Evolutionary conservation across 2,113 vertebrate species (phyloP).

Genomic region (Motacilla tschutschensis): DNA sequence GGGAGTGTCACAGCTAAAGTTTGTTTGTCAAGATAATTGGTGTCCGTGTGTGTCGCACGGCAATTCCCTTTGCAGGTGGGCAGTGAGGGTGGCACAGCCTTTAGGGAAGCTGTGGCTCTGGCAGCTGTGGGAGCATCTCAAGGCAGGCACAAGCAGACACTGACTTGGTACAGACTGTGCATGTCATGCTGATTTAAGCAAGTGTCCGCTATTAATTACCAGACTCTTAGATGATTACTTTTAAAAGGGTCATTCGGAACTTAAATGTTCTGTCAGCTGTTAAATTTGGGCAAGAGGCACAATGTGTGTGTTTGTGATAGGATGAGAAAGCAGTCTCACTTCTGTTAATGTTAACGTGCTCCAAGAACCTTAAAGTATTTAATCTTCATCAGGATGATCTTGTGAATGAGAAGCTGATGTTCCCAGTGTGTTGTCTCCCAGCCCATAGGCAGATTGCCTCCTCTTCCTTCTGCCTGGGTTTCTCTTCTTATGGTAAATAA

Average conservation of each 20-base stretch:
- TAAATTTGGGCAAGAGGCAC: background rate
- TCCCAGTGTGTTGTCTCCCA: background rate
- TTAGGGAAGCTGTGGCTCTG: background rate
- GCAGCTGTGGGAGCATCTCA: background rate
- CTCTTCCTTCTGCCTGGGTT: background rate
- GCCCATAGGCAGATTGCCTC: background rate
- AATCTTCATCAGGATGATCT: background rate
- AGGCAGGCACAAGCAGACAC: background rate
- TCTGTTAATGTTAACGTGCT: background rate
- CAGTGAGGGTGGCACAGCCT: background rate
- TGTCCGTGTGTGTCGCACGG: accelerated
- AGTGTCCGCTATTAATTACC: background rate
- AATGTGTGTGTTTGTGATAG: background rate
- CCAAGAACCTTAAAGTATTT: background rate
- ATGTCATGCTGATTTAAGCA: background rate
- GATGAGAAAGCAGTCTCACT: accelerated
- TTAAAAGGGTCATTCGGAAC: background rate
- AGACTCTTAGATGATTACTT: background rate
- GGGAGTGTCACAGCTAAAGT: background rate
- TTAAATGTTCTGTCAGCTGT: background rate
- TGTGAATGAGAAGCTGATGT: background rate
- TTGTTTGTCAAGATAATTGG: background rate
- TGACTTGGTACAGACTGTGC: background rate
- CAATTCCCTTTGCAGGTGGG: background rate
- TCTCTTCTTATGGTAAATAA: background rate